Evolutionary conservation across 2,888 invertebrate species (phyloP).

Genomic region (Eupithecia tripunctaria): DNA sequence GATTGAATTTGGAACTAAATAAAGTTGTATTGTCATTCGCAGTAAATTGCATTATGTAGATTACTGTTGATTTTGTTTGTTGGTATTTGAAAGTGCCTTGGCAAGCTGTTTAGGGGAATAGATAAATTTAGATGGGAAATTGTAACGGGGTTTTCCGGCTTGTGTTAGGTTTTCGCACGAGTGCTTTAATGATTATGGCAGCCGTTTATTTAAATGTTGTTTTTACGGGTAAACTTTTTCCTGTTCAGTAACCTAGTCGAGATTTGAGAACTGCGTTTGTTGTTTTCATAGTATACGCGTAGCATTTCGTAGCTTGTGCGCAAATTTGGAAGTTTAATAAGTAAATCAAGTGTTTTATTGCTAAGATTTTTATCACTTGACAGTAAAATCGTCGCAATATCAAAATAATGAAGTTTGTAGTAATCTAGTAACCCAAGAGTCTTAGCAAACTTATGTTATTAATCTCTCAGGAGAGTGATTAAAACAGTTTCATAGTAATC

Average conservation of each 20-base stretch:
- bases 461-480: not conserved
- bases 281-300: not conserved
- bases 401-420: not conserved
- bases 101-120: constrained; percentile 13
- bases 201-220: constrained; percentile 16
- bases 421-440: not conserved
- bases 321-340: not conserved
- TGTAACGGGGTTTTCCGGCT: constrained; percentile 12
- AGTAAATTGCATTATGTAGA: constrained; percentile 50
- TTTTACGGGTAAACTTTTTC: constrained; percentile 11
- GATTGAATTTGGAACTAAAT: constrained; percentile 61
- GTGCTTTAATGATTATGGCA: constrained; percentile 20
- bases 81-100: constrained; percentile 15
- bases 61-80: constrained; percentile 35
- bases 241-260: not conserved
- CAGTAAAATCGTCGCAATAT: not conserved
- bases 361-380: not conserved
- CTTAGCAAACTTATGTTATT: not conserved
- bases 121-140: constrained; percentile 18
- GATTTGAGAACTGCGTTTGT: not conserved
- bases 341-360: not conserved
- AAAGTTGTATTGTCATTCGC: constrained; percentile 54
- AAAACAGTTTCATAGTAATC: constrained; percentile 10
- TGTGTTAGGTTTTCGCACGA: constrained; percentile 19
- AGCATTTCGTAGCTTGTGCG: not conserved